phyloP scores from a whole-genome alignment of 2,797 vertebrate species.

The Premnoplex brunnescens region DNA sequence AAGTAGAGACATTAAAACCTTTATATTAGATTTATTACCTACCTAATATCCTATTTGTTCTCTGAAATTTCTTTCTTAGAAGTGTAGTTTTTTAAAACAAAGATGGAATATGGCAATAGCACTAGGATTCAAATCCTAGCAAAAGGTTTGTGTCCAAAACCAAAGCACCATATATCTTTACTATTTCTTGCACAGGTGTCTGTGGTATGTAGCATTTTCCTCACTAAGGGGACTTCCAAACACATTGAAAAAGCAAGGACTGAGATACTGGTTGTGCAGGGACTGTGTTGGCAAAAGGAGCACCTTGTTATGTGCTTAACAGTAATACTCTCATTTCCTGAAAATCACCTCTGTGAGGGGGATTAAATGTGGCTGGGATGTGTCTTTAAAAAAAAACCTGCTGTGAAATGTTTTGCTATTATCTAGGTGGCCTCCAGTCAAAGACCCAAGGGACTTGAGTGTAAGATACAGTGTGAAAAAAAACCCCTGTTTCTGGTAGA shows the following conservation, averaged over 20 bases:
- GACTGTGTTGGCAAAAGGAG: neutral
- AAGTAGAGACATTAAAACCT: neutral
- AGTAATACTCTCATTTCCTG: neutral
- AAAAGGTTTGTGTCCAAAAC: neutral
- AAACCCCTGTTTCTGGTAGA: neutral
- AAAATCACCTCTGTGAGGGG: neutral
- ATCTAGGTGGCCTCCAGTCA: neutral
- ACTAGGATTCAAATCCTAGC: neutral
- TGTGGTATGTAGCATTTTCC: neutral
- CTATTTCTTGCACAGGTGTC: neutral
- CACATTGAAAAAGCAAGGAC: neutral
- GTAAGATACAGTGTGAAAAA: neutral
- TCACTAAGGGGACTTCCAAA: neutral
- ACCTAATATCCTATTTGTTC: neutral
- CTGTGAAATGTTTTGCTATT: neutral
- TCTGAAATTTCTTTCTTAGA: neutral
- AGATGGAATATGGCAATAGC: neutral
- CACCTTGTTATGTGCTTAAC: accelerated
- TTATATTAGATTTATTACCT: neutral
- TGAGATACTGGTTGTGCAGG: neutral
- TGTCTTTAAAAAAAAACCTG: neutral
- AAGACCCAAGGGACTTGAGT: neutral
- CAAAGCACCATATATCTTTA: neutral
- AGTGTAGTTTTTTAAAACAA: neutral
- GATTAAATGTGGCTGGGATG: neutral